Evolutionary conservation across 2,113 vertebrate species (phyloP), one percentile per base, ranked within the genome.

Genomic region (Phyllopteryx taeniolatus): DNA sequence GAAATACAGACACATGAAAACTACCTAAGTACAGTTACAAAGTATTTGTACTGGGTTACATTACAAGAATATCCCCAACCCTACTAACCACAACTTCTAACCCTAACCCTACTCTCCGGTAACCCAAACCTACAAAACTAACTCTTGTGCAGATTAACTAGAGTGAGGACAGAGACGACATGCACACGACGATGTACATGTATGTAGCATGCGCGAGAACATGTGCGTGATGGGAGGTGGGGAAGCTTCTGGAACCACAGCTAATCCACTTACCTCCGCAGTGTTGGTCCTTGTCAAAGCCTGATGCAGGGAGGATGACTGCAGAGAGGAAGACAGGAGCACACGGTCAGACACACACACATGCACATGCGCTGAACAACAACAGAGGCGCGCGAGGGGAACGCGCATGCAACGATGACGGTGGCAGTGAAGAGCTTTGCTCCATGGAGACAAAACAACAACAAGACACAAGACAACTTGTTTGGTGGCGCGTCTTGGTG

Each of bases 241-340:
- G 53, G 53, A 17, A 6, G 53, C 53, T 54, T 0, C 15, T 39
- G 54, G 73, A 83, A 67, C 47, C 31, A 72, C 69, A 4, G 60
- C 65, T 82, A 35, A 85, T 83, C 86, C 79, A 90, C 92, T 93
- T 95, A 99, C 97, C 96, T 93, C 93, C 94, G 86, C 97, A 99
- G 78, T 93, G 89, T 0, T 93, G 89, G 85, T 93, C 92, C 87
- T 97, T 95, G 72, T 98, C 95, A 73, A 96, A 93, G 87, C 96
- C 96, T 81, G 96, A 98, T 68, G 96, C 97, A 73, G 97, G 94
- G 79, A 99, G 94, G 89, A 98, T 97, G 83, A 96, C 97, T 99
- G 92, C 77, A 86, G 80, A 89, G 80, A 81, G 78, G 83, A 61
- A 61, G 59, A 82, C 80, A 83, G 85, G 83, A 85, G 80, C 73